Conservation (phyloP, 1,140 invertebrate species). For the Capitella teleta region DNA sequence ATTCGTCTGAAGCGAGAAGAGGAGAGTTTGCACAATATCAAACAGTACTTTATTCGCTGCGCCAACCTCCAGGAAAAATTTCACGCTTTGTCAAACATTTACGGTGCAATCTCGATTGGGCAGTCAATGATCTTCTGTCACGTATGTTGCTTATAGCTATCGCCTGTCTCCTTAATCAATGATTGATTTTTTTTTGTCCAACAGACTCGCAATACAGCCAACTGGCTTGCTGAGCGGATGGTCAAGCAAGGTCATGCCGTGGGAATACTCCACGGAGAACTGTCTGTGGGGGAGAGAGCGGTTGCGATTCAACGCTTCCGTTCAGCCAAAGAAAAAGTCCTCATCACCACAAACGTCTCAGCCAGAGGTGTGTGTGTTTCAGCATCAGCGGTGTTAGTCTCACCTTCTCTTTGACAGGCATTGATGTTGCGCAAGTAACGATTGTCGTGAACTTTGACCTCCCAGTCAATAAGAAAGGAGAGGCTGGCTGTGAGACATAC, state of each 20-base stretch:
- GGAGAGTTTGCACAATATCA: constrained; percentile 93
- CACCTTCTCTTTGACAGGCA: constrained; percentile 55
- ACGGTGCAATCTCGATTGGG: constrained; percentile 87
- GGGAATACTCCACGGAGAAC: constrained; percentile 75
- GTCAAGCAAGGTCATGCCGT: constrained; percentile 84
- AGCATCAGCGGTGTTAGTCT: no score
- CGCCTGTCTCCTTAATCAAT: no score
- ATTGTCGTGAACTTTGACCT: constrained; percentile 98
- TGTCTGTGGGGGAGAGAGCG: constrained; percentile 85
- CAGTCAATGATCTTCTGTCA: constrained; percentile 99
- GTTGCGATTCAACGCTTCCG: constrained; percentile 85
- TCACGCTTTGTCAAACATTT: constrained; percentile 86
- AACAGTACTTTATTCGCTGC: constrained; percentile 93
- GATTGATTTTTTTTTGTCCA: no score
- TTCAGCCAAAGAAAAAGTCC: constrained; percentile 80
- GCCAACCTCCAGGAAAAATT: constrained; percentile 68
- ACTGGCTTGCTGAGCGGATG: constrained; percentile 82
- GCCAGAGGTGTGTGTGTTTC: constrained; percentile 62
- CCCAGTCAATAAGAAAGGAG: constrained; percentile 59
- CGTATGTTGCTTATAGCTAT: no score
- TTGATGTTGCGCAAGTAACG: constrained; percentile 81
- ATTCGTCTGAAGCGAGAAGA: constrained; percentile 78
- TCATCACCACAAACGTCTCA: constrained; percentile 96
- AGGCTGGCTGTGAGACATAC: constrained; percentile 66
- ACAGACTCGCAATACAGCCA: constrained; percentile 74